Base-by-base conservation (phyloP, 2,888 invertebrate genomes). In the Stenichneumon culpator region DNA sequence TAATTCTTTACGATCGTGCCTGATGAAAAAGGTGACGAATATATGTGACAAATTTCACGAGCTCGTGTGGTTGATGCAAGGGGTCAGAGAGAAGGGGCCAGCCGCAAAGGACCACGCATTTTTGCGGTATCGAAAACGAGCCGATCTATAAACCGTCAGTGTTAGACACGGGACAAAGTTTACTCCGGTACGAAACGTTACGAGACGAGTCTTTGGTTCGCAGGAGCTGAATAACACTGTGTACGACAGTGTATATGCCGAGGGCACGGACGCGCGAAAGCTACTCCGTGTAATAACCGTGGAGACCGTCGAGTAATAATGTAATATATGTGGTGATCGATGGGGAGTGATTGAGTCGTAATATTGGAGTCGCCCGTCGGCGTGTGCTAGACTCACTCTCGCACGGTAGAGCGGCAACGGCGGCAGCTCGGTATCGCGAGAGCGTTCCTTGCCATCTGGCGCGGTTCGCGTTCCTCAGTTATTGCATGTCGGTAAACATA, bases 301-400 rank as follows among this genome's bases (percentile, higher is more conserved):
- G 83, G 84, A 90, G 87, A 87, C 87, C 90, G 88, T 88, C 86
- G 86, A 86, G 90, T 90, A 90, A 91, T 91, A 92, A 91, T 91
- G 90, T 89, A 89, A 90, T 90, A 91, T 90, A 91, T 90, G 90
- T 89, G 86, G 88, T 92, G 92, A 92, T 92, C 91, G 92, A 92
- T 92, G 90, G 91, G 89, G 90, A 91, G 90, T 91, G 92, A 92
- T 92, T 92, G 92, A 92, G 91, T 91, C 91, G 92, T 92, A 92
- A 92, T 92, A 92, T 92, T 87, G 91, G 88, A 88, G 87, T 86
- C 88, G 79, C 75, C 82, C 75, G 65, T 67, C 70, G 57, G 47
- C 44, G 63, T 47, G 47, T 39, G 19, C 52, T 72, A 16, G 28
- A 39, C 79, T 79, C 65, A n/a, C 69, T 63, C 47, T 32, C 50